Conservation (phyloP, 2,888 invertebrate species). For the Ethmia dodecea region DNA sequence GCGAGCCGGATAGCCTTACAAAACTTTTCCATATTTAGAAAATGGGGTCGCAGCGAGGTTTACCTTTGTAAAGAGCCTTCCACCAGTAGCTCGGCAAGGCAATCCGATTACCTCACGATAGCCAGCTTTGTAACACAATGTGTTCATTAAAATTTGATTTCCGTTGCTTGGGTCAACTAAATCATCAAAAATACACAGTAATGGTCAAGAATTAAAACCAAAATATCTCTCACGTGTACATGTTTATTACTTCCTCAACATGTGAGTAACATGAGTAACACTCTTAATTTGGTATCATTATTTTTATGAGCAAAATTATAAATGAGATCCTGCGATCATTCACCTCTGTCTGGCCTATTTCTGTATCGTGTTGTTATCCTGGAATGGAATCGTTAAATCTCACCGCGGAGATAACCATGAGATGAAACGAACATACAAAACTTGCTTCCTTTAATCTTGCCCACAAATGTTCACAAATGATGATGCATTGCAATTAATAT, state of each 20-base stretch:
- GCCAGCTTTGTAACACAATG: slow-evolving; percentile 31
- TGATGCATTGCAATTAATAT: too few relatives aligned
- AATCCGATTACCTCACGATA: slow-evolving; percentile 50
- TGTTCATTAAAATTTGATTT: slow-evolving; percentile 26
- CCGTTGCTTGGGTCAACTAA: background rate
- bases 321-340: slow-evolving; percentile 38
- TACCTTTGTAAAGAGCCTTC: slow-evolving; percentile 44
- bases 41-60: slow-evolving; percentile 57
- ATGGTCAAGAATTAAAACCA: too few relatives aligned
- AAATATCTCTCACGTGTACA: slow-evolving; percentile 33
- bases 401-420: background rate
- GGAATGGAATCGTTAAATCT: slow-evolving; percentile 16
- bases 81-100: slow-evolving; percentile 39
- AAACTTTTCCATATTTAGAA: slow-evolving; percentile 66
- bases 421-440: too few relatives aligned
- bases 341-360: slow-evolving; percentile 42
- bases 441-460: too few relatives aligned
- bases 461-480: too few relatives aligned
- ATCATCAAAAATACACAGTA: too few relatives aligned
- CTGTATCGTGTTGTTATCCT: slow-evolving; percentile 31
- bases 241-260: slow-evolving; percentile 41
- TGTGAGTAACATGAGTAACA: slow-evolving; percentile 23
- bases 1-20: slow-evolving; percentile 46
- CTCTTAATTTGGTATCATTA: slow-evolving; percentile 34
- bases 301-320: slow-evolving; percentile 55